Base-by-base conservation (phyloP, 2,888 invertebrate genomes). In the Gymnocheta viridis region DNA sequence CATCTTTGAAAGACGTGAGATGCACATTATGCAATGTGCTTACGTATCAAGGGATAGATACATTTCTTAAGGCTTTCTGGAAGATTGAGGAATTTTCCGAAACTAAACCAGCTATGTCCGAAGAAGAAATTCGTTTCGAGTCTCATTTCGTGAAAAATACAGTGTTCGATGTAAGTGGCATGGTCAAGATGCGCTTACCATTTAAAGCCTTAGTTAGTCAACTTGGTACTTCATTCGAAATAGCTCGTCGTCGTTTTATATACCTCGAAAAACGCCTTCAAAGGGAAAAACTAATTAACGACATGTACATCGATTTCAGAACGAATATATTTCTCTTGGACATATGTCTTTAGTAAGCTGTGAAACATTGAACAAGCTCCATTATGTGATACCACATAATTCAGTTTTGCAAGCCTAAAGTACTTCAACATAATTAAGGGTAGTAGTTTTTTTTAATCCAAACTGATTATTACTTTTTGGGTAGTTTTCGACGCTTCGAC, bases 351-450 rank as follows among this genome's bases (percentile, higher is more conserved):
- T 17, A 3, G 41, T 58, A 0, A 56, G 27, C 6, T 67, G 67
- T 32, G 47, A 49, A 4, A 2, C 14, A 0, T 64, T 84, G 35
- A 58, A 56, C 32, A 35, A 72, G 6, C 44, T 17, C 0, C 69
- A 74, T 44, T 74, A 81, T 41, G 49, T 73, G 9, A 73, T 73
- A 12, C 80, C 73, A 19, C 73, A 69, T 22, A 60, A 74, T 47
- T 49, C 58, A 24, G 60, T 81, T 7, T 35, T 73, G 17, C 49
- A 67, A 1, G 73, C 73, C 5, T 27, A 54, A 24, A 51, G 24
- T 4, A 12, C 35, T 2, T 17, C 56, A 1, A 56, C 24, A n/a
- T 32, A 56, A 32, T 10, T 82, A 4, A 60, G 82, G n/a, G 83
- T n/a, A n/a, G n/a, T n/a, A n/a, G n/a, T n/a, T n/a, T n/a, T n/a